Conservation (phyloP, 2,113 vertebrate genomes). For the Ardeotis arabs region DNA sequence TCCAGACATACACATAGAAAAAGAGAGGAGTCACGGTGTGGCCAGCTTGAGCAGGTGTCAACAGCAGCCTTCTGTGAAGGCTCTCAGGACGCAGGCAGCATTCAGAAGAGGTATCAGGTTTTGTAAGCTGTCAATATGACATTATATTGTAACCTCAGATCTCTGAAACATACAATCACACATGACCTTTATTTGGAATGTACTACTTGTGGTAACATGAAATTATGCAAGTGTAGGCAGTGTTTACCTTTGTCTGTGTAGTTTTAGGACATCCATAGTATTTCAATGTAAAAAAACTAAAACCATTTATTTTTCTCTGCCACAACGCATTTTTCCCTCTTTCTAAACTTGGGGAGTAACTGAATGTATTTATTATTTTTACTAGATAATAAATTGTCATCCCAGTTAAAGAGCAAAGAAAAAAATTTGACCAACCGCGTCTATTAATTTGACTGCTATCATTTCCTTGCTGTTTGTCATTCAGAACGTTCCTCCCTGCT, state of each 20-base stretch:
- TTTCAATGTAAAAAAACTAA: not conserved
- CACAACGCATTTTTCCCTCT: not conserved
- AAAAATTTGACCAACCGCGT: not conserved
- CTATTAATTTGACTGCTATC: not conserved
- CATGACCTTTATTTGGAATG: not conserved
- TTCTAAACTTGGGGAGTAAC: not conserved
- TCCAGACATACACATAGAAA: not conserved
- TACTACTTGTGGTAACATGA: not conserved
- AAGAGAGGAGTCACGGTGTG: not conserved
- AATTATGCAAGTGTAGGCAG: not conserved
- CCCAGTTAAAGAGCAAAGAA: not conserved
- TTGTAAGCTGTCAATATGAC: not conserved
- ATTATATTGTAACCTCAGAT: not conserved
- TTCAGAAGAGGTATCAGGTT: not conserved
- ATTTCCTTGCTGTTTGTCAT: not conserved
- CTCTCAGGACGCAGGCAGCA: not conserved
- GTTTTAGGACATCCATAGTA: not conserved
- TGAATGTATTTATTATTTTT: not conserved
- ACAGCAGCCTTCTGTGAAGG: not conserved
- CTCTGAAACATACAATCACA: not conserved
- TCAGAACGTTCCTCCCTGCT: not conserved
- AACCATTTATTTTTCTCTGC: not conserved
- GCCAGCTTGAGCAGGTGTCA: not conserved
- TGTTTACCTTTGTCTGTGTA: conserved; percentile 6
- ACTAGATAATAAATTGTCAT: not conserved